phyloP scores from a whole-genome alignment of 2,113 vertebrate species.

The Pantherophis guttatus region DNA sequence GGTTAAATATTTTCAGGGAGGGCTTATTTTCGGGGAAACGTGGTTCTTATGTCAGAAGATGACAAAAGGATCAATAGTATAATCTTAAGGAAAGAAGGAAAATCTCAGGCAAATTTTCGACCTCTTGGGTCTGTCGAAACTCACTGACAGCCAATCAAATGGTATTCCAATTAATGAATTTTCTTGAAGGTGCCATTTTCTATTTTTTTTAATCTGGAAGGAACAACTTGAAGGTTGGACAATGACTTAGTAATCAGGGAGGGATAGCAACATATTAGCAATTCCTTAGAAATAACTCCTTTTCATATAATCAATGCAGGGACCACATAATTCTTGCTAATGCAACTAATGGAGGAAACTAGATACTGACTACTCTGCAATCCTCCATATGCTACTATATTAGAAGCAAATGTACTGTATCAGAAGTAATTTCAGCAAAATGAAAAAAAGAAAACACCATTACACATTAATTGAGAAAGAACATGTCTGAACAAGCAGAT shows the following conservation, averaged over 20 bases:
- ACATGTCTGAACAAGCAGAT: background rate
- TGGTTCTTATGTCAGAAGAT: background rate
- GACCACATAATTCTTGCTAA: background rate
- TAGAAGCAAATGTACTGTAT: background rate
- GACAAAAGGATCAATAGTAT: background rate
- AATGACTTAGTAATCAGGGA: background rate
- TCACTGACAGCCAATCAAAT: background rate
- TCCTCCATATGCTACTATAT: background rate
- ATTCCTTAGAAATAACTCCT: background rate
- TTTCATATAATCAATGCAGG: background rate
- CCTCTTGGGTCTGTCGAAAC: background rate
- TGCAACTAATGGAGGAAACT: background rate
- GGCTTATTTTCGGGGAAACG: too few species aligned
- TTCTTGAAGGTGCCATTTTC: background rate
- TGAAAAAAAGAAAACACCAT: background rate
- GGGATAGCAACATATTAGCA: background rate
- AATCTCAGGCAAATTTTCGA: background rate
- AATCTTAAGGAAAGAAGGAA: background rate
- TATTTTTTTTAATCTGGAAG: background rate
- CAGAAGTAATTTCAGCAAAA: background rate
- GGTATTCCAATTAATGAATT: background rate
- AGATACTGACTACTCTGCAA: background rate
- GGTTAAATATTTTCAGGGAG: too few species aligned
- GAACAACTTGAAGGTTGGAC: background rate
- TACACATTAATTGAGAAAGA: background rate